phyloP scores from a whole-genome alignment of 1,140 invertebrate genomes.

The Drosophila kepulauana region DNA sequence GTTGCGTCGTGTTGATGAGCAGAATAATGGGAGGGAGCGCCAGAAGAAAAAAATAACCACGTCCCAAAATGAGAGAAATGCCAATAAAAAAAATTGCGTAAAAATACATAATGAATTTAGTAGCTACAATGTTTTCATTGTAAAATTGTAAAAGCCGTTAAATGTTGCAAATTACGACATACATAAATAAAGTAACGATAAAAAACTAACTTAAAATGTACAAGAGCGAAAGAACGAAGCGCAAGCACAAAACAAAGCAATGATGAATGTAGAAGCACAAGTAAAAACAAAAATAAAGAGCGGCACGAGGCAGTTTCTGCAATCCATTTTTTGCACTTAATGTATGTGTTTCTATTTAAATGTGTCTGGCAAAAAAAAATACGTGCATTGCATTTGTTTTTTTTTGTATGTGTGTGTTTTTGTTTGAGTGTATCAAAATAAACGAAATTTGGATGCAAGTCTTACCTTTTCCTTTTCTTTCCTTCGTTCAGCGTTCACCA shows the following conservation, averaged over 20 bases:
- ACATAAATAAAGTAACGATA: not conserved
- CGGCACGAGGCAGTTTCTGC: conserved; percentile 22
- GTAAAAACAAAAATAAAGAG: conserved; percentile 70
- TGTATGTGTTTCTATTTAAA: not conserved
- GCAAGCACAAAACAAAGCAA: conserved; percentile 54
- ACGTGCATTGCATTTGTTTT: conserved; percentile 2
- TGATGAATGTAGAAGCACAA: conserved; percentile 40
- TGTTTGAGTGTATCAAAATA: conserved; percentile 23
- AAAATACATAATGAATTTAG: conserved; percentile 36
- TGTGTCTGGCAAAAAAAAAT: not conserved
- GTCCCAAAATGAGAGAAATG: conserved; percentile 25
- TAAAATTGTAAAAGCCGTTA: conserved; percentile 5
- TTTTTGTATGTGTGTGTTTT: conserved; percentile 18
- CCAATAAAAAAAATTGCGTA: conserved; percentile 44
- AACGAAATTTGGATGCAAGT: conserved; percentile 50
- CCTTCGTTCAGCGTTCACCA: conserved; percentile 7
- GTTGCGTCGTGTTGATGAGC: no score
- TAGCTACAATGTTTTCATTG: conserved; percentile 10
- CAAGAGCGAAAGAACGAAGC: conserved; percentile 20
- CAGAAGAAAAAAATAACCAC: conserved; percentile 14
- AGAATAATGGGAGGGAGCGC: conserved; percentile 8
- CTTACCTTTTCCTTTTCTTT: conserved; percentile 57
- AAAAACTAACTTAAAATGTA: not conserved
- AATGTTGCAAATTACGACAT: not conserved
- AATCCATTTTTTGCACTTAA: conserved; percentile 8